Conservation (phyloP, 2,888 invertebrate genomes). For the Stomorhina lunata region DNA sequence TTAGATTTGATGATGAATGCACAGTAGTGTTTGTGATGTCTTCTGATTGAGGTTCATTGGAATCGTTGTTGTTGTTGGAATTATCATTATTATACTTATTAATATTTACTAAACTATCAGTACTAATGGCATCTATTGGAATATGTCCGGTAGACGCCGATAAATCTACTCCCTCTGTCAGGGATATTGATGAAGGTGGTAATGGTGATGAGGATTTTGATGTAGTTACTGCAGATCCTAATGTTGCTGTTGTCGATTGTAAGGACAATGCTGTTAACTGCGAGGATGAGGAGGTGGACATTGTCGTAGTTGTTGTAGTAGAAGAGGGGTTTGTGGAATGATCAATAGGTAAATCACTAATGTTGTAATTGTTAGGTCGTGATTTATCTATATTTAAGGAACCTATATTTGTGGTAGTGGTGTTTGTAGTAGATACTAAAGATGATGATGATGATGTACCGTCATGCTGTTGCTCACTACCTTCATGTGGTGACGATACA, state of each 20-base stretch:
- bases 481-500: not conserved
- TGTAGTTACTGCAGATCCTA: conserved; percentile 53
- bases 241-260: conserved; percentile 56
- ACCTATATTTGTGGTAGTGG: conserved; percentile 39
- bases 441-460: not conserved
- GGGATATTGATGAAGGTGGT: conserved; percentile 13
- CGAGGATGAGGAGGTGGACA: conserved; percentile 46
- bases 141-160: conserved; percentile 44
- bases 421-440: conserved; percentile 25
- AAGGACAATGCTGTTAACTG: conserved; percentile 59
- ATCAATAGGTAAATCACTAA: conserved; percentile 25
- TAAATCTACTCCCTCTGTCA: conserved; percentile 36
- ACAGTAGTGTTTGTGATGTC: conserved; percentile 46
- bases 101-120: conserved; percentile 76
- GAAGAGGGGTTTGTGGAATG: conserved; percentile 75
- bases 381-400: conserved; percentile 53
- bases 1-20: conserved; percentile 45
- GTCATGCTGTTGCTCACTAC: conserved; percentile 30
- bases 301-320: conserved; percentile 24
- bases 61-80: conserved; percentile 50
- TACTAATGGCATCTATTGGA: conserved; percentile 69
- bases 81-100: conserved; percentile 69
- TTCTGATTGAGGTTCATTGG: conserved; percentile 47
- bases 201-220: conserved; percentile 14
- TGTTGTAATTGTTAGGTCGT: conserved; percentile 58